Evolutionary conservation across 2,888 invertebrate species (phyloP).

Genomic region (Aphodius sticticus): DNA sequence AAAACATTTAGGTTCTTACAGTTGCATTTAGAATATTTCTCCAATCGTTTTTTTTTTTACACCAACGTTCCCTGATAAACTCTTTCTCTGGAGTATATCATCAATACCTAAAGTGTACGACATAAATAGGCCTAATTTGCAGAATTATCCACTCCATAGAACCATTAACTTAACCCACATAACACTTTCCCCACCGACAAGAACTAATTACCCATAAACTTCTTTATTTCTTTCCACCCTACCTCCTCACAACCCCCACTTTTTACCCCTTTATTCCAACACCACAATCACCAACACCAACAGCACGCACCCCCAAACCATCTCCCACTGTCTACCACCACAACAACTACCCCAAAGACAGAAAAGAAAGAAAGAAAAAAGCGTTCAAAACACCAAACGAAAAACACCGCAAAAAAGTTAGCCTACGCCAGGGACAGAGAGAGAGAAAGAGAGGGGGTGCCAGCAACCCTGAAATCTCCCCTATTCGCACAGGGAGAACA

Average conservation of each 20-base stretch:
- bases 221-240: neutral
- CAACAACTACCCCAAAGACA: too few relatives aligned
- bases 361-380: neutral
- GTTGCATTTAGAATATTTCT: too few relatives aligned
- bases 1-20: too few relatives aligned
- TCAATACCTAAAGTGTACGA: too few relatives aligned
- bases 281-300: neutral
- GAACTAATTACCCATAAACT: neutral
- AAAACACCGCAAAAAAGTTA: neutral
- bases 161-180: too few relatives aligned
- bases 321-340: neutral
- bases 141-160: too few relatives aligned
- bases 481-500: conserved; percentile 13
- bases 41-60: too few relatives aligned
- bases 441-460: neutral
- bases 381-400: neutral
- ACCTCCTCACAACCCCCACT: neutral
- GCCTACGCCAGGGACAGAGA: conserved; percentile 1
- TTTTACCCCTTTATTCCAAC: too few relatives aligned
- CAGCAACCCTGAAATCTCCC: conserved; percentile 6
- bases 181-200: conserved; percentile 11
- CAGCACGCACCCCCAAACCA: neutral
- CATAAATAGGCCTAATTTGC: too few relatives aligned
- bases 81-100: too few relatives aligned
- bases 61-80: too few relatives aligned